Conservation (phyloP, 2,797 vertebrate species). For the Euphonia xanthogaster region DNA sequence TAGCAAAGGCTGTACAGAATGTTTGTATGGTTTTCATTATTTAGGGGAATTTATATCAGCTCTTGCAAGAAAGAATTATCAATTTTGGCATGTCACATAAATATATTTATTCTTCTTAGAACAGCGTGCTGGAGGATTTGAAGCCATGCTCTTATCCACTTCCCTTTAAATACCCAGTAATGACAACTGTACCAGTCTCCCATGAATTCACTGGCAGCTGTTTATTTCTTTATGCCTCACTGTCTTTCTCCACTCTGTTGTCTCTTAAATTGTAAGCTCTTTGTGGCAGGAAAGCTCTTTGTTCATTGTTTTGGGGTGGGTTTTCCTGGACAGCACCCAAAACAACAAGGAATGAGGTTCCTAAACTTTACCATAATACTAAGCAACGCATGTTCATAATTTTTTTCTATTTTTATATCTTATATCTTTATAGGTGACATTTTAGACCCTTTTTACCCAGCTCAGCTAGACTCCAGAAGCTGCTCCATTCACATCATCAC, state of each 20-base stretch:
- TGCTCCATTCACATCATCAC: constrained; percentile 84
- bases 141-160: background rate
- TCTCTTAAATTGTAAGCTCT: constrained; percentile 42
- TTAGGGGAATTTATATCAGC: background rate
- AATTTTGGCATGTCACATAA: background rate
- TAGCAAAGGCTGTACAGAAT: background rate
- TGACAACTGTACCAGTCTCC: constrained; percentile 51
- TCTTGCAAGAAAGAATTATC: background rate
- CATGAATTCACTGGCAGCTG: constrained; percentile 34
- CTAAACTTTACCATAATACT: background rate
- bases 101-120: background rate
- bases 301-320: constrained; percentile 18
- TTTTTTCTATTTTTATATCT: background rate
- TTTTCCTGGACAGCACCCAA: background rate
- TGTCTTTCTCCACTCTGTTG: constrained; percentile 25
- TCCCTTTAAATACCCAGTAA: background rate
- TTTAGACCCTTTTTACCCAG: constrained; percentile 83
- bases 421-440: constrained; percentile 75
- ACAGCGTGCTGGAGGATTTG: background rate
- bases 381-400: background rate
- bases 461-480: constrained; percentile 81
- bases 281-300: constrained; percentile 40
- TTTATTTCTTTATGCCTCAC: constrained; percentile 35
- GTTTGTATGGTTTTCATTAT: background rate
- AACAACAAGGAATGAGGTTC: background rate